A percentile compares a stretch with the other conserved stretches of the same genome.
Evolutionary conservation across 2,797 vertebrate species (phyloP).

Genomic region (Cyclopterus lumpus): DNA sequence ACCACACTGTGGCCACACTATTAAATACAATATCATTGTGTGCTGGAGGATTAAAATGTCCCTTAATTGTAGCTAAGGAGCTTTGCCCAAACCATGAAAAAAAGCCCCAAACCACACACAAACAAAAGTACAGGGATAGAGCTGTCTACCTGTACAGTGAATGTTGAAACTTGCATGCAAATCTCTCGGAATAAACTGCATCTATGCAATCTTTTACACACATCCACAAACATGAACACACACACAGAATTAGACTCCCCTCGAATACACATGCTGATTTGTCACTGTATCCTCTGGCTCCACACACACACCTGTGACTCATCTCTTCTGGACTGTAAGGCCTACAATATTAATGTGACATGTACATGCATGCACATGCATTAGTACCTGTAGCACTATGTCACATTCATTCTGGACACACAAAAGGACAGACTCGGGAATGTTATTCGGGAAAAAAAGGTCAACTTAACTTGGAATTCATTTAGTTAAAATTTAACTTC

Average conservation of each 20-base stretch:
- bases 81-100: not conserved
- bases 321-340: slow-evolving; percentile 39
- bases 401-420: slow-evolving; percentile 33
- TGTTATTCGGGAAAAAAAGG: slow-evolving; percentile 7
- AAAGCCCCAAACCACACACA: not conserved
- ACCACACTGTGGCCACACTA: too few species aligned
- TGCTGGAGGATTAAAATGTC: not conserved
- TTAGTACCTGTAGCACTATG: slow-evolving; percentile 42
- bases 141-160: not conserved
- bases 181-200: not conserved
- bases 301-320: slow-evolving; percentile 68
- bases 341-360: slow-evolving; percentile 45
- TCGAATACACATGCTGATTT: slow-evolving; percentile 10
- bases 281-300: slow-evolving; percentile 36
- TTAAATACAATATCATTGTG: not conserved
- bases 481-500: slow-evolving; percentile 14
- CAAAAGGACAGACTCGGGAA: not conserved
- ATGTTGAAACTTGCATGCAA: not conserved
- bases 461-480: not conserved
- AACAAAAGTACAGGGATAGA: not conserved
- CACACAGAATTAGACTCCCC: not conserved
- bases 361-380: slow-evolving; percentile 31
- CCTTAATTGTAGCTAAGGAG: not conserved
- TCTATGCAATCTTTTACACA: not conserved
- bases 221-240: not conserved